These are phyloP conservation scores for Polylopha cassiicola DNA, from an alignment of 2,888 invertebrate species.

Conservation along the genomic window DNA sequence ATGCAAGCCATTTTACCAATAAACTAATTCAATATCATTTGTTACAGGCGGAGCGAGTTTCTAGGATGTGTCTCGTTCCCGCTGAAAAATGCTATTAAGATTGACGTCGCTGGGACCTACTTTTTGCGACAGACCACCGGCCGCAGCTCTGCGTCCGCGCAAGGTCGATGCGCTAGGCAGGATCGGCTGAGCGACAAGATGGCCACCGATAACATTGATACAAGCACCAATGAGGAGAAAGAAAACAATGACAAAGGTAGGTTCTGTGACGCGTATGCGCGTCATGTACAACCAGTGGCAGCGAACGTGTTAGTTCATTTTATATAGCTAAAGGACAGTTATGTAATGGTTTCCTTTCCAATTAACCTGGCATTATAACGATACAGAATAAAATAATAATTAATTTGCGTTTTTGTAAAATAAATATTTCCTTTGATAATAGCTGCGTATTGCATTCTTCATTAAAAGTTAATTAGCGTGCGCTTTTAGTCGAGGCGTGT, in stretches of 20 bases:
- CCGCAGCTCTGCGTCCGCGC: conserved; percentile 43
- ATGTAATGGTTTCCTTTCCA: no score
- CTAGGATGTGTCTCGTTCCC: conserved; percentile 96
- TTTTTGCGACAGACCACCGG: conserved; percentile 78
- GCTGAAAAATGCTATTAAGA: conserved; percentile 87
- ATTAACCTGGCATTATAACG: no score
- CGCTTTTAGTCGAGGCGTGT: no score
- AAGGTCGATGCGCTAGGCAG: conserved; percentile 38
- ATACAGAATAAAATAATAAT: no score
- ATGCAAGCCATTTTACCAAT: not conserved
- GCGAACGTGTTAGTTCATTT: no score
- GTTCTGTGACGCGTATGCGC: no score
- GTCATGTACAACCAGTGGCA: no score
- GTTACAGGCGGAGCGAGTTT: conserved; percentile 93
- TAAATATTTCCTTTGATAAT: no score
- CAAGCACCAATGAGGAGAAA: conserved; percentile 67
- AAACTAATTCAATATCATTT: conserved; percentile 31
- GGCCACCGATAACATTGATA: conserved; percentile 72
- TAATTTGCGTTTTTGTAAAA: no score
- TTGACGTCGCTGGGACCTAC: conserved; percentile 82
- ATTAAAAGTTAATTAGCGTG: no score
- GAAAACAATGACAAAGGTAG: conserved; percentile 64
- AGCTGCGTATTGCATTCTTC: no score
- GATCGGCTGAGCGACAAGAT: conserved; percentile 61
- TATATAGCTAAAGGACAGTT: no score